Conservation (phyloP, 2,888 invertebrate species). For the Dysmachus trigonus region DNA sequence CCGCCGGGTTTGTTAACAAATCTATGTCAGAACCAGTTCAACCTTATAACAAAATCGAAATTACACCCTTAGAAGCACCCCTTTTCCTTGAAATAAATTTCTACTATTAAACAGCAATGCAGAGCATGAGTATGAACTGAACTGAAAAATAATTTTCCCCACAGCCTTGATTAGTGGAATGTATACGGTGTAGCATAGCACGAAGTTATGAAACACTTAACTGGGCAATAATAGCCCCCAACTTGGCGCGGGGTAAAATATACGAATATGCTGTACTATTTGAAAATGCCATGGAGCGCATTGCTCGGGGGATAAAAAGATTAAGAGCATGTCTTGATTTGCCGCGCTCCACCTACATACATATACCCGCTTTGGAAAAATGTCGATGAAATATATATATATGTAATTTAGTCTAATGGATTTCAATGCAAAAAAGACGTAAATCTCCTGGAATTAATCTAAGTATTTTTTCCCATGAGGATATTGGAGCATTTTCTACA, state of each 20-base stretch:
- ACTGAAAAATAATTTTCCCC: neutral
- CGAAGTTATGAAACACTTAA: slow-evolving; percentile 12
- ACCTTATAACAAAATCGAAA: neutral
- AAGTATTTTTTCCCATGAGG: neutral
- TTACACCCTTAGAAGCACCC: neutral
- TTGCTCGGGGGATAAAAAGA: neutral
- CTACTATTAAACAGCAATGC: neutral
- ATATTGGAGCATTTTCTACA: neutral
- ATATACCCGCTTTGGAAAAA: neutral
- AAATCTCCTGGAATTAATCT: slow-evolving; percentile 29
- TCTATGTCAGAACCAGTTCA: neutral
- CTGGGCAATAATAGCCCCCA: slow-evolving; percentile 9
- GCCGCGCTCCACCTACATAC: slow-evolving; percentile 8
- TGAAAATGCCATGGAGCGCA: neutral
- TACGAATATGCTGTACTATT: neutral
- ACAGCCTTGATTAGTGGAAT: neutral
- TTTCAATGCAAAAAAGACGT: slow-evolving; percentile 1
- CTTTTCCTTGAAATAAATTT: neutral
- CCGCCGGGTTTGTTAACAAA: neutral
- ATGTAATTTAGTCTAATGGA: neutral
- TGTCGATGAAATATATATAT: neutral
- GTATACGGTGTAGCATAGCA: neutral
- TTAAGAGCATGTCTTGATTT: slow-evolving; percentile 7
- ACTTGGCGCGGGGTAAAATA: neutral
- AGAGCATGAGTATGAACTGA: neutral